Base-by-base conservation (phyloP, 1,140 invertebrate genomes). In the Drosophila lacteicornis region DNA sequence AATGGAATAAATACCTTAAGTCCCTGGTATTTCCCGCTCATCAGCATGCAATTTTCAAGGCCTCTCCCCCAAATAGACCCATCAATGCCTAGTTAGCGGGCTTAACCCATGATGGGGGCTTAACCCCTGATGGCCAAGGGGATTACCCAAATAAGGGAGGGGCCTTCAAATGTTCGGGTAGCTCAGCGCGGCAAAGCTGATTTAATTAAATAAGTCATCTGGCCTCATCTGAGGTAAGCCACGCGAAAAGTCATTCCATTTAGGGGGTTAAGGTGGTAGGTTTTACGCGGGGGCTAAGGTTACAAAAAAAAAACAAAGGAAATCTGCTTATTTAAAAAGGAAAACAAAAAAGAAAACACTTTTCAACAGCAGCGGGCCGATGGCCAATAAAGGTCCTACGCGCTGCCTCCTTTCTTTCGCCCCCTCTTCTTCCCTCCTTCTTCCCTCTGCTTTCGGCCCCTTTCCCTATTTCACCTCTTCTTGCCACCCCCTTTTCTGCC, bases 161-260 rank as follows among this genome's bases (percentile, higher is more conserved):
- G 11, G n/a, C 27, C 36, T 22, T 38, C 33, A 55, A 55, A 46
- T 67, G 43, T 55, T 82, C 73, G 74, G 22, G 77, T 77, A 70
- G 83, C 76, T 46, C 19, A 43, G 42, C 36, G 49, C 15, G 75
- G 50, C 62, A 68, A 61, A 60, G 75, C 74, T 75, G 80, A 90
- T 88, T 90, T 84, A 88, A 90, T 88, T 88, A 88, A 88, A 84
- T 81, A 81, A 90, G 80, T 84, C 85, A 88, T 56, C 50, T 69
- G 75, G 49, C 63, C 47, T 74, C 67, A 73, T 70, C 38, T 50
- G 42, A 79, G 84, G 66, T 88, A 88, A 90, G 84, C 84, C 78
- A 71, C 71, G 46, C 57, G 43, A 60, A 87, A 87, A 88, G 84
- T 79, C 76, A 88, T 88, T 87, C 62, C 84, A 80, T 84, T 87